Base-by-base conservation (phyloP, 2,888 invertebrate species). In the Tetrapedia diversipes region DNA sequence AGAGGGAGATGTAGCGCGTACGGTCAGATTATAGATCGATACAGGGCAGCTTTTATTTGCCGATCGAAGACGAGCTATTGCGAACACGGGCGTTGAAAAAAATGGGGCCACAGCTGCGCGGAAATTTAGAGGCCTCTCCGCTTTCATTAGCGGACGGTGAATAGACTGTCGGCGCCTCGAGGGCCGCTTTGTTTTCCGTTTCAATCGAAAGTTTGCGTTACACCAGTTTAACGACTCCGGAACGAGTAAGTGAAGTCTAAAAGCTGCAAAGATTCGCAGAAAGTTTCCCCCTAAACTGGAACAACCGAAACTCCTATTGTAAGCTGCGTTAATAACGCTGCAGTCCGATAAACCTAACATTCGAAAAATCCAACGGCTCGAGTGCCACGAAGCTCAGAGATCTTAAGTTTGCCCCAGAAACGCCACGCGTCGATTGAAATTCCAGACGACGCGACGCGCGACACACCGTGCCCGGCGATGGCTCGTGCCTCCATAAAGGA, bases 21-120 rank as follows among this genome's bases (percentile, higher is more conserved):
- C 16, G 56, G 74, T 54, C 59, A 77, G 74, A 79, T 83, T 73
- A 77, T 77, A 78, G 71, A 80, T 75, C 76, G 80, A 83, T 79
- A 54, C 72, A 37, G 66, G 73, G 39, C 19, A 8, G 65, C 67
- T 84, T 77, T 79, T 79, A 82, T 85, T 82, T 70, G 73, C 71
- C 75, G 70, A 81, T 80, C 81, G 63, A 69, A 43, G 41, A 49
- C 43, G 69, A 51, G 57, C 60, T 22, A 41, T 59, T 29, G 56
- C 57, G 73, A 73, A 41, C 27, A 32, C 29, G 19, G 29, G 2
- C 45, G 45, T n/a, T 19, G 54, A 53, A 32, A 57, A 47, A 65
- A 77, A 64, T 24, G 54, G 61, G 76, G 74, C 66, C 61, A 74
- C 76, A 77, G 75, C 75, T 77, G 76, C 74, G 75, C 43, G 73